Evolutionary conservation across 2,113 vertebrate genomes (phyloP).

Genomic region (Phoenicopterus ruber): DNA sequence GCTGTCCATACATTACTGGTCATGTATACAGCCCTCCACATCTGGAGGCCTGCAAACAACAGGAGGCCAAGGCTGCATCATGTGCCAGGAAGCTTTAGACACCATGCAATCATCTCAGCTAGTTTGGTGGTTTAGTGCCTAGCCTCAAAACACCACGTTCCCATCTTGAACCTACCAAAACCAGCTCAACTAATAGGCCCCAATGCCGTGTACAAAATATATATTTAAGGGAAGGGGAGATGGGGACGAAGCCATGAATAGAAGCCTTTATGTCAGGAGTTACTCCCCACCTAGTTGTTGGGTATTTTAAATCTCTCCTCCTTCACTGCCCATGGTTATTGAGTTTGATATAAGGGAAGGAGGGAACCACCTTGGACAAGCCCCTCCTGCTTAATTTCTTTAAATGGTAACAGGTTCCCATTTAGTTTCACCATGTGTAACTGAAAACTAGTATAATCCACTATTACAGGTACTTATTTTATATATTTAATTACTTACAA

Average conservation of each 20-base stretch:
- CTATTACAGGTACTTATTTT: not conserved
- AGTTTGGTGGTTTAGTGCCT: conserved; percentile 2
- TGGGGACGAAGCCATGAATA: not conserved
- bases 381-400: not conserved
- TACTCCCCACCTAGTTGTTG: not conserved
- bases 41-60: not conserved
- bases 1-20: not conserved
- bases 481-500: not conserved
- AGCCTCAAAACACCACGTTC: not conserved
- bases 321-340: not conserved
- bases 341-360: not conserved
- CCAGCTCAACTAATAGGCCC: not conserved
- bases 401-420: not conserved
- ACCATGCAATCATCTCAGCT: not conserved
- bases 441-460: not conserved
- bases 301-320: not conserved
- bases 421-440: not conserved
- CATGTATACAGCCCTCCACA: not conserved
- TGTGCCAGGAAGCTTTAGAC: not conserved
- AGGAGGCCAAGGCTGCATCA: not conserved
- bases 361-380: not conserved
- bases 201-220: not conserved
- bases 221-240: not conserved
- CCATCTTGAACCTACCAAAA: not conserved
- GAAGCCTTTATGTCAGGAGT: not conserved